These are phyloP conservation scores for Drosophila nigromelanica DNA, from an alignment of 1,140 invertebrate species.

Conservation along the genomic window DNA sequence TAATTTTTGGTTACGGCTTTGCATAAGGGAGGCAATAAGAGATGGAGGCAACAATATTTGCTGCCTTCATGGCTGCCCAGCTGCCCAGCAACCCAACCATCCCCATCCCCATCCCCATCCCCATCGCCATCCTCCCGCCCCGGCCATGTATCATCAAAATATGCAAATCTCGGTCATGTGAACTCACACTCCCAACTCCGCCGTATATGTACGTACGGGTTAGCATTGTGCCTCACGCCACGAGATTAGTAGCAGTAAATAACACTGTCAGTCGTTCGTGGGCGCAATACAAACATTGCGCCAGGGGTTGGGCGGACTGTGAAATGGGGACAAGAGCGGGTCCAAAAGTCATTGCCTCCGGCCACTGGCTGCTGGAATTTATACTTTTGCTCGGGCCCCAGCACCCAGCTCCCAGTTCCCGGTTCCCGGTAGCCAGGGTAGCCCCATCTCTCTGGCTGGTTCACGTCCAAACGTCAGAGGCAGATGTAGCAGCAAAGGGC, in stretches of 20 bases:
- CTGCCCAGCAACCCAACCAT: not conserved
- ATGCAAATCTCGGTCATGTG: conserved; percentile 65
- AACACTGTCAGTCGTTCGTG: conserved; percentile 47
- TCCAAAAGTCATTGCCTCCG: conserved; percentile 60
- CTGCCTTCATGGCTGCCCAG: conserved; percentile 19
- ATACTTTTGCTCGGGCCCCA: conserved; percentile 49
- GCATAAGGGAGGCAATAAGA: conserved; percentile 50
- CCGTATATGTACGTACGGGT: conserved; percentile 17
- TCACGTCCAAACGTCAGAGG: conserved; percentile 16
- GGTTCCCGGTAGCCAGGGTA: not conserved
- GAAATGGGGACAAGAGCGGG: not conserved
- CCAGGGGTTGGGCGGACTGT: not conserved
- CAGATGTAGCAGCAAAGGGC: conserved; percentile 19
- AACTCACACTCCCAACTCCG: conserved; percentile 6
- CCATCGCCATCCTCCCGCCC: not conserved
- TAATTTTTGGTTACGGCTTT: conserved; percentile 70
- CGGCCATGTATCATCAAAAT: conserved; percentile 77
- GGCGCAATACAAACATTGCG: conserved; percentile 29
- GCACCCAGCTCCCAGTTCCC: not conserved
- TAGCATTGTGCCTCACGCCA: conserved; percentile 20
- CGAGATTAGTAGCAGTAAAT: conserved; percentile 67
- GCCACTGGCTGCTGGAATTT: conserved; percentile 48
- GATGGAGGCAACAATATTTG: conserved; percentile 24
- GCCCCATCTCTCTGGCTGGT: not conserved
- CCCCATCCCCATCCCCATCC: not conserved